phyloP scores from a whole-genome alignment of 1,140 invertebrate species.

The Maconellicoccus hirsutus region DNA sequence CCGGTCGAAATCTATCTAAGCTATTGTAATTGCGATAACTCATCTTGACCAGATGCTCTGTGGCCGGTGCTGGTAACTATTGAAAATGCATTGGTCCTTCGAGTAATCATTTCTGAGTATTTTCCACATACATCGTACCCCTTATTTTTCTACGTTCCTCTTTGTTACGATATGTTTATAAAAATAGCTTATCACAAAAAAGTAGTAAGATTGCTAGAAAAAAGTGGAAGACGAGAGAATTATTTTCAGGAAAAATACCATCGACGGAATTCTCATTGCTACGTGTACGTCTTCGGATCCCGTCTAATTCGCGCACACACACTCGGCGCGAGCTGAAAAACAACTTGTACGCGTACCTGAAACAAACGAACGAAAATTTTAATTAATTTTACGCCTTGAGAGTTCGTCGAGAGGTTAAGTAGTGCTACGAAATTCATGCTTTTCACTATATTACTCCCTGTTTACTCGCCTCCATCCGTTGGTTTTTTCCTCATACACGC shows the following conservation, averaged over 20 bases:
- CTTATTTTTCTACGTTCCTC: no score
- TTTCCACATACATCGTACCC: no score
- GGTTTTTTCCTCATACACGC: no score
- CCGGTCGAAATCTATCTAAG: not conserved
- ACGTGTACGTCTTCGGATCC: not conserved
- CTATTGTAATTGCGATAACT: constrained; percentile 19
- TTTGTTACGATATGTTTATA: no score
- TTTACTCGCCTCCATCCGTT: no score
- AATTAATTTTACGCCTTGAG: not conserved
- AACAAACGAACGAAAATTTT: not conserved
- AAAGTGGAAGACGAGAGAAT: no score
- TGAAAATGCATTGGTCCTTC: not conserved
- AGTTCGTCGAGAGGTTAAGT: no score
- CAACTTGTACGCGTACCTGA: not conserved
- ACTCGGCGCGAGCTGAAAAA: not conserved
- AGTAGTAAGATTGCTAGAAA: no score
- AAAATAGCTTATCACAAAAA: no score
- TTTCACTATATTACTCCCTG: no score
- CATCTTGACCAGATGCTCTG: not conserved
- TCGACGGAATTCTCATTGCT: not conserved
- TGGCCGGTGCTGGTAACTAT: not conserved
- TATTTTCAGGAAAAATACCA: no score
- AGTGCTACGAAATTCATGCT: no score
- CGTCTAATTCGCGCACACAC: not conserved
- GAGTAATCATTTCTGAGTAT: not conserved